These are phyloP conservation scores for Calliopum simillimum DNA, from an alignment of 2,888 invertebrate genomes.

Conservation along the genomic window DNA sequence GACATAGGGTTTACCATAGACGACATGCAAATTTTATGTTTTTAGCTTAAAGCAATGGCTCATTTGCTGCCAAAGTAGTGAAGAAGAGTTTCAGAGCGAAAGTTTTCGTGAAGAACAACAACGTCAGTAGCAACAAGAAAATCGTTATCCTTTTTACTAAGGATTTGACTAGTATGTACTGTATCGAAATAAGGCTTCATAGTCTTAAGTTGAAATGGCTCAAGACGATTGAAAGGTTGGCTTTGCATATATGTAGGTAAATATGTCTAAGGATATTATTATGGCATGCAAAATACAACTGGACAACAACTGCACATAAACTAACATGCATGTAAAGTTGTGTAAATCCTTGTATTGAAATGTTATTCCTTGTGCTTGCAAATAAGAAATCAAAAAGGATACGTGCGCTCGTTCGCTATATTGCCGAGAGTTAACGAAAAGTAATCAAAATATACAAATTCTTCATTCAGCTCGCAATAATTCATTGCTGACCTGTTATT, in stretches of 20 bases:
- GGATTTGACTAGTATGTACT: constrained; percentile 7
- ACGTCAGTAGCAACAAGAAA: constrained; percentile 1
- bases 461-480: constrained; percentile 5
- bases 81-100: background rate
- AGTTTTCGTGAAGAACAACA: background rate
- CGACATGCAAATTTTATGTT: constrained; percentile 28
- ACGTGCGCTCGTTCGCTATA: background rate
- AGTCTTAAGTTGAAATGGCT: background rate
- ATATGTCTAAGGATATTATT: constrained; percentile 11
- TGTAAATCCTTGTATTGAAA: constrained; percentile 47
- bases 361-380: constrained; percentile 32
- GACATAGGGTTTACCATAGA: background rate
- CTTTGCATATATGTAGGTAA: background rate
- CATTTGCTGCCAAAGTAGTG: background rate
- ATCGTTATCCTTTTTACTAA: constrained; percentile 12
- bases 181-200: background rate
- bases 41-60: background rate
- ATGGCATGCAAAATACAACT: constrained; percentile 14
- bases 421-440: constrained; percentile 12
- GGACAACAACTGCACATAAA: background rate
- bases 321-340: constrained; percentile 30
- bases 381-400: background rate
- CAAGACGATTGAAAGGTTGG: constrained; percentile 16
- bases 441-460: constrained; percentile 7
- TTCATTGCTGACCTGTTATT: constrained; percentile 28